These are phyloP conservation scores for Grammomys dolichurus DNA, from an alignment of 2,113 vertebrate species.

Conservation along the genomic window DNA sequence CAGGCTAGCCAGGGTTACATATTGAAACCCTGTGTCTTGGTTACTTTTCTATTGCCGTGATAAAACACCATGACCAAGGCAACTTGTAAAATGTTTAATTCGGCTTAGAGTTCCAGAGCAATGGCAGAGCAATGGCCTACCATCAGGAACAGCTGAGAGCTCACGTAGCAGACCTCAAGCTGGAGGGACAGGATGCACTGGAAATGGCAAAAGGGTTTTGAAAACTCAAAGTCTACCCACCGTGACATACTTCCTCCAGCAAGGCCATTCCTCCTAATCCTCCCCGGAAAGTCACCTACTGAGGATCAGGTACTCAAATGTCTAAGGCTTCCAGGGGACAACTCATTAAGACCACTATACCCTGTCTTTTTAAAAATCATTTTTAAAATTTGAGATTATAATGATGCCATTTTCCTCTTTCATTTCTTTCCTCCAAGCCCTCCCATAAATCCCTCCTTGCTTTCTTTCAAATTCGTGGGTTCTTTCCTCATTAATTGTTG, in stretches of 20 bases:
- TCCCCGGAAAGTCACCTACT: not conserved
- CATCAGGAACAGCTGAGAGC: not conserved
- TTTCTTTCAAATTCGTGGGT: not conserved
- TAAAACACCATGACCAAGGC: not conserved
- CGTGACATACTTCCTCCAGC: not conserved
- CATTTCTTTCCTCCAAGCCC: not conserved
- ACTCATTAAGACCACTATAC: not conserved
- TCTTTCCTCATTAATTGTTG: not conserved
- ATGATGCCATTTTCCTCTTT: not conserved
- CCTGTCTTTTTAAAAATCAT: not conserved
- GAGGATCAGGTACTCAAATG: not conserved
- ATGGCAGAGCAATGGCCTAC: not conserved
- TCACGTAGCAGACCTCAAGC: not conserved
- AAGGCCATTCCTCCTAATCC: not conserved
- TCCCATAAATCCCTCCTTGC: not conserved
- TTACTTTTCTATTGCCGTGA: not conserved
- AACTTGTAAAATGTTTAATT: not conserved
- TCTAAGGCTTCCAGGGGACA: not conserved
- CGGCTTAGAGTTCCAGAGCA: not conserved
- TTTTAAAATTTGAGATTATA: not conserved
- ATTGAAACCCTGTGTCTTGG: not conserved
- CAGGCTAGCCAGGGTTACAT: not conserved
- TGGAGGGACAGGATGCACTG: not conserved
- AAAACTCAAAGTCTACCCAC: not conserved
- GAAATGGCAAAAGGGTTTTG: not conserved